These are phyloP conservation scores for Tenualosa thibaudeaui DNA, from an alignment of 2,797 vertebrate genomes.

Conservation along the genomic window DNA sequence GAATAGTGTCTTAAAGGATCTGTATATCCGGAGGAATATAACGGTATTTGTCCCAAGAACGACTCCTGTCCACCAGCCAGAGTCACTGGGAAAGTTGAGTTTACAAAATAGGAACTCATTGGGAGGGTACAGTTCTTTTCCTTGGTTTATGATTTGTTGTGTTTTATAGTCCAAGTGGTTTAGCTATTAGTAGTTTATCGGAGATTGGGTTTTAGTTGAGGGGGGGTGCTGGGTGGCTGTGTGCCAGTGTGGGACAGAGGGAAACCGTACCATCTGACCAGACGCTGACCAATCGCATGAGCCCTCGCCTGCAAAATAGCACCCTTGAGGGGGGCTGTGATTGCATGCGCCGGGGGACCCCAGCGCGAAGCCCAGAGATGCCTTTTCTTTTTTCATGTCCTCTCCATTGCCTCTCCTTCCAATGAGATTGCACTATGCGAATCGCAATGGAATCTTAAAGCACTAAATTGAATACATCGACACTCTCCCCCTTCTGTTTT, in stretches of 20 bases:
- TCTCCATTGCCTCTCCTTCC: slow-evolving; percentile 58
- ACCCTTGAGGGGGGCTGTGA: slow-evolving; percentile 83
- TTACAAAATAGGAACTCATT: slow-evolving; percentile 99
- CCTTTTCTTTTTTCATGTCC: slow-evolving; percentile 54
- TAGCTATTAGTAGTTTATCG: slow-evolving; percentile 98
- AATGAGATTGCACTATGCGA: slow-evolving; percentile 66
- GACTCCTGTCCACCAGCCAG: slow-evolving; percentile 93
- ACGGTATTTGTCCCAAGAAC: slow-evolving; percentile 95
- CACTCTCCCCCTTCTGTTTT: slow-evolving; percentile 36
- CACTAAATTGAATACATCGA: slow-evolving; percentile 69
- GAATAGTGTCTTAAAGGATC: slow-evolving; percentile 93
- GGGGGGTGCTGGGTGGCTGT: slow-evolving; percentile 83
- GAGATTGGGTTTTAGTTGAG: slow-evolving; percentile 95
- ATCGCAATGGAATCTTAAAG: slow-evolving; percentile 65
- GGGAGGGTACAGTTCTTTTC: slow-evolving; percentile 85
- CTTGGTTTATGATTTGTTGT: slow-evolving; percentile 99
- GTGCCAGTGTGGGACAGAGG: slow-evolving; percentile 92
- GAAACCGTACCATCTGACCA: slow-evolving; percentile 96
- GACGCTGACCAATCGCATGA: slow-evolving; percentile 89
- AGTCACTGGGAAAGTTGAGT: slow-evolving; percentile 97
- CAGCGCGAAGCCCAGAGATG: slow-evolving; percentile 61
- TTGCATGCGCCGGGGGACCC: slow-evolving; percentile 77
- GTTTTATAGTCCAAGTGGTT: slow-evolving; percentile 98
- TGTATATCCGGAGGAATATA: slow-evolving; percentile 94
- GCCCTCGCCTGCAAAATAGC: slow-evolving; percentile 87